Evolutionary conservation across 2,113 vertebrate genomes (phyloP).

Genomic region (Indicator indicator): DNA sequence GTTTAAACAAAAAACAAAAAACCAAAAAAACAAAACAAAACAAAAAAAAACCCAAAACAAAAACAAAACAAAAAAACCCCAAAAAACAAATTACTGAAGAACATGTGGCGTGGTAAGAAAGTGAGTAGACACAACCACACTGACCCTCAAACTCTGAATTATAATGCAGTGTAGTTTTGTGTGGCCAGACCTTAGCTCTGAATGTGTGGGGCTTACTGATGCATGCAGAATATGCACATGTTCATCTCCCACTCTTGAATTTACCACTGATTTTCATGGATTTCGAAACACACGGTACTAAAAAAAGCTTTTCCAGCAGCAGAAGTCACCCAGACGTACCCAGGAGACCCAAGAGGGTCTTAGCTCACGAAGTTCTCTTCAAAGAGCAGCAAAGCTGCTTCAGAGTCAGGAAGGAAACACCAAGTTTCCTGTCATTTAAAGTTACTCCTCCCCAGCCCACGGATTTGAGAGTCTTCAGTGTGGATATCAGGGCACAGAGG

Average conservation of each 20-base stretch:
- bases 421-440: neutral
- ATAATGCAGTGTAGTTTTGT: neutral
- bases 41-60: too few relatives aligned
- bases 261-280: neutral
- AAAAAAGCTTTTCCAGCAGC: neutral
- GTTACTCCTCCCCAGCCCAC: neutral
- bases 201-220: neutral
- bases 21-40: too few relatives aligned
- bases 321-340: neutral
- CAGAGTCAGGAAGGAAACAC: neutral
- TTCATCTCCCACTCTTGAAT: neutral
- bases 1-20: too few relatives aligned
- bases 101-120: fast-evolving
- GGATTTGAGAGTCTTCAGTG: neutral
- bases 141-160: neutral
- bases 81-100: neutral
- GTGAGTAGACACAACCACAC: neutral
- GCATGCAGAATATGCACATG: neutral
- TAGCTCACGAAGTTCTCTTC: neutral
- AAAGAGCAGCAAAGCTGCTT: neutral
- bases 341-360: neutral
- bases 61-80: too few relatives aligned
- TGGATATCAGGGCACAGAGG: neutral
- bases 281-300: neutral
- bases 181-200: neutral